Percentiles rank a stretch among this genome's conserved stretches.
These are phyloP conservation scores for Desmodus rotundus DNA, from an alignment of 2,113 vertebrate species.

Conservation along the genomic window DNA sequence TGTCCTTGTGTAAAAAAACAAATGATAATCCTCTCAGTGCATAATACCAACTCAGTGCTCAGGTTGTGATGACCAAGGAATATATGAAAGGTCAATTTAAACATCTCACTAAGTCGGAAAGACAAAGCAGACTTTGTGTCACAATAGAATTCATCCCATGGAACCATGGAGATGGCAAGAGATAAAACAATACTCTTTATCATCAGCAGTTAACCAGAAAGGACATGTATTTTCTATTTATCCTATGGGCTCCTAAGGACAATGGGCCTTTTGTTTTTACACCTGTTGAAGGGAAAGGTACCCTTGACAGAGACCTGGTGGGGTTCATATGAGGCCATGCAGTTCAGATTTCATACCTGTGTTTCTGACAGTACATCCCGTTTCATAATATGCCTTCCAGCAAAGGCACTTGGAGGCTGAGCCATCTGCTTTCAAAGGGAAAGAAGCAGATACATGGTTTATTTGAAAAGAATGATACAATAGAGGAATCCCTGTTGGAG, in stretches of 20 bases:
- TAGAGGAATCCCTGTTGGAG: background rate
- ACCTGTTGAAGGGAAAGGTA: conserved; percentile 38
- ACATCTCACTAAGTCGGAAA: background rate
- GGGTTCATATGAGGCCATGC: conserved; percentile 27
- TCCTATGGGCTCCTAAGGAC: conserved; percentile 59
- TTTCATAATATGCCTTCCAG: conserved; percentile 50
- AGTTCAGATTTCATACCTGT: conserved; percentile 54
- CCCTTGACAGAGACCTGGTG: background rate
- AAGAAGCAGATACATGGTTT: background rate
- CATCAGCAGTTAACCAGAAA: conserved; percentile 52
- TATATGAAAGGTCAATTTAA: conserved; percentile 51
- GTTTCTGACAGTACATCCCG: background rate
- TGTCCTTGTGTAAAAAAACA: background rate
- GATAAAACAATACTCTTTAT: conserved; percentile 71
- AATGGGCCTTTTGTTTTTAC: conserved; percentile 62
- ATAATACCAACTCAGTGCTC: background rate
- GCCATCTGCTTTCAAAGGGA: background rate
- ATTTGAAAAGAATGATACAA: background rate
- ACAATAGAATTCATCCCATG: conserved; percentile 14
- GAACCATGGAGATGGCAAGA: conserved; percentile 55
- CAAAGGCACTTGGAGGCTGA: background rate
- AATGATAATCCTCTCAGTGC: background rate
- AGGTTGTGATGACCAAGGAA: background rate
- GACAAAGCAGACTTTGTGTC: conserved; percentile 70
- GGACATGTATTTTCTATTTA: conserved; percentile 42